Evolutionary conservation across 2,888 invertebrate species (phyloP), one percentile per base, ranked within the genome.

Genomic region (Pelosia muscerda): DNA sequence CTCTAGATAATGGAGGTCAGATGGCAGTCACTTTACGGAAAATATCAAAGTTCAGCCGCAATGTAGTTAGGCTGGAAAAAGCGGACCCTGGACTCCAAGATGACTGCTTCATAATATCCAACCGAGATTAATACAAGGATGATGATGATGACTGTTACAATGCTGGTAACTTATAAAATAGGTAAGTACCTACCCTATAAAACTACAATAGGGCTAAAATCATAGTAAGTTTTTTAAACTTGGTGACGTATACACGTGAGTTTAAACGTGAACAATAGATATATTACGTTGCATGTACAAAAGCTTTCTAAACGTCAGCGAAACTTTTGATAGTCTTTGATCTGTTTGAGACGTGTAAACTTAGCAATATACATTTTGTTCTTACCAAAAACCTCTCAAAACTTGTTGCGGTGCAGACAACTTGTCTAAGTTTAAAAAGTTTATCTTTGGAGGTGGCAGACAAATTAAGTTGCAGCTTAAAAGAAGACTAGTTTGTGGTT

Each of bases 371-470:
- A 72, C 71, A 73, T 73, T 70, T 61, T 49, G 38, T 67, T 69
- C 71, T 77, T 74, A 60, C 66, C 74, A 71, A 81, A 82, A 81
- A 75, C 76, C 77, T 54, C 70, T 66, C 66, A 73, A 74, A 79
- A 72, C 73, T 71, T 66, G 68, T 63, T 73, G 71, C 62, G 75
- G 77, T 28, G 56, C 64, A 74, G 71, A 77, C 73, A 72, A 67
- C 73, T 71, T 78, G 71, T 76, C 69, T 56, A 71, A 76, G 57
- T 79, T 79, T 63, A 34, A 31, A 19, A 65, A 34, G 25, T 23
- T 53, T 59, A 53, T 59, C 65, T 49, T 58, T 54, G 13, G 19
- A 34, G 34, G 22, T 28, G 28, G n/a, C 22, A 54, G 54, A 38
- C 60, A 60, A 22, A 4, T 25, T 65, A 13, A 59, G 34, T 19